phyloP scores from a whole-genome alignment of 2,888 invertebrate species.

The Pammene fasciana region DNA sequence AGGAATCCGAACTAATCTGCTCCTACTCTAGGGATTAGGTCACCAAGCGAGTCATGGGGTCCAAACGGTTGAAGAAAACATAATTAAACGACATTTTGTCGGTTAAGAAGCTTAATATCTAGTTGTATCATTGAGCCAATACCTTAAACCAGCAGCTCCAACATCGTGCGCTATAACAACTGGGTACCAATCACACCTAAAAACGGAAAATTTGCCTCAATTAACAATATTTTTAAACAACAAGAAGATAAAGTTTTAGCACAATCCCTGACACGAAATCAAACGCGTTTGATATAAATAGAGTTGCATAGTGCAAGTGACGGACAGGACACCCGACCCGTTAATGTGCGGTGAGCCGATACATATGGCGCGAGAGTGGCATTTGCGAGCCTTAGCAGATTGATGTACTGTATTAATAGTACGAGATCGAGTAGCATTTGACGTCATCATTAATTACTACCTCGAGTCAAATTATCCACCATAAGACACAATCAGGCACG shows the following conservation, averaged over 20 bases:
- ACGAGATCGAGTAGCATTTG: constrained; percentile 31
- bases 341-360: constrained; percentile 79
- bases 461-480: not conserved
- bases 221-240: too few species aligned
- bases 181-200: too few species aligned
- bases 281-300: constrained; percentile 52
- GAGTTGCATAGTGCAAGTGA: constrained; percentile 63
- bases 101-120: too few species aligned
- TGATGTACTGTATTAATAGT: constrained; percentile 43
- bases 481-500: not conserved
- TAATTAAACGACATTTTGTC: too few species aligned
- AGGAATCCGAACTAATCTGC: too few species aligned
- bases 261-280: constrained; percentile 31
- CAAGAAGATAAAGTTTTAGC: constrained; percentile 7
- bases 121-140: too few species aligned
- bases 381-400: constrained; percentile 47
- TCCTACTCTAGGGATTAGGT: too few species aligned
- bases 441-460: constrained; percentile 4
- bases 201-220: too few species aligned
- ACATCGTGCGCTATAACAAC: too few species aligned
- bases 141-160: too few species aligned
- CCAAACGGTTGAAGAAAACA: too few species aligned
- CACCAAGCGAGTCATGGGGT: too few species aligned
- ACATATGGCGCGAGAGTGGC: constrained; percentile 73
- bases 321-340: constrained; percentile 73